These are phyloP conservation scores for Ypsolopha sequella DNA, from an alignment of 2,888 invertebrate species.

Conservation along the genomic window DNA sequence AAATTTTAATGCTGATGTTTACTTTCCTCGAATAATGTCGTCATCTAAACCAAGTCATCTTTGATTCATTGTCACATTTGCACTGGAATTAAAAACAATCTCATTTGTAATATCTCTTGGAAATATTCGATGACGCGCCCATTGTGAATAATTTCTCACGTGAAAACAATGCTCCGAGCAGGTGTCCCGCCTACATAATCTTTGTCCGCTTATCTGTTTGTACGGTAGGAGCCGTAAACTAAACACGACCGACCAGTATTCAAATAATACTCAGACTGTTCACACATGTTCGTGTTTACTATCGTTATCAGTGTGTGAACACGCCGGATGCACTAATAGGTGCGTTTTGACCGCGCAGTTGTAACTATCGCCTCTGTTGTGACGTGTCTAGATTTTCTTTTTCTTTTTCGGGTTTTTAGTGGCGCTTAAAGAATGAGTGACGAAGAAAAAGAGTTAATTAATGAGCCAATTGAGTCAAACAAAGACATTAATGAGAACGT, in stretches of 20 bases:
- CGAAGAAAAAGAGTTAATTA: slow-evolving; percentile 25
- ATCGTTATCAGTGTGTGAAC: slow-evolving; percentile 4
- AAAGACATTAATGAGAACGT: neutral
- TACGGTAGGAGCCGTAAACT: slow-evolving; percentile 22
- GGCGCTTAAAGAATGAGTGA: slow-evolving; percentile 30
- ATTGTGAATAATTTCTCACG: too few species aligned
- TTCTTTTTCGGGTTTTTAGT: neutral
- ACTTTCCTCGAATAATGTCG: too few species aligned
- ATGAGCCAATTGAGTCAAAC: slow-evolving; percentile 13
- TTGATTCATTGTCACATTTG: too few species aligned
- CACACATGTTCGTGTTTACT: slow-evolving; percentile 15
- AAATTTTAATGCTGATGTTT: too few species aligned
- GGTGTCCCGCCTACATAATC: slow-evolving; percentile 16
- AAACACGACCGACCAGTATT: slow-evolving; percentile 29
- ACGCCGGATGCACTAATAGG: neutral
- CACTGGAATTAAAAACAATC: too few species aligned
- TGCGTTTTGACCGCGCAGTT: neutral
- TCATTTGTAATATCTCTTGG: too few species aligned
- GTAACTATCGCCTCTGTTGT: neutral
- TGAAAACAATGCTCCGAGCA: too few species aligned
- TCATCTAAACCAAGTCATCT: too few species aligned
- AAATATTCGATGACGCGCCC: too few species aligned
- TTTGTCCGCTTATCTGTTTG: slow-evolving; percentile 32
- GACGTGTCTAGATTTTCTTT: neutral
- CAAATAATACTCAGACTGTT: slow-evolving; percentile 17